Evolutionary conservation across 1,140 invertebrate genomes (phyloP).

Genomic region (Melitaea cinxia): DNA sequence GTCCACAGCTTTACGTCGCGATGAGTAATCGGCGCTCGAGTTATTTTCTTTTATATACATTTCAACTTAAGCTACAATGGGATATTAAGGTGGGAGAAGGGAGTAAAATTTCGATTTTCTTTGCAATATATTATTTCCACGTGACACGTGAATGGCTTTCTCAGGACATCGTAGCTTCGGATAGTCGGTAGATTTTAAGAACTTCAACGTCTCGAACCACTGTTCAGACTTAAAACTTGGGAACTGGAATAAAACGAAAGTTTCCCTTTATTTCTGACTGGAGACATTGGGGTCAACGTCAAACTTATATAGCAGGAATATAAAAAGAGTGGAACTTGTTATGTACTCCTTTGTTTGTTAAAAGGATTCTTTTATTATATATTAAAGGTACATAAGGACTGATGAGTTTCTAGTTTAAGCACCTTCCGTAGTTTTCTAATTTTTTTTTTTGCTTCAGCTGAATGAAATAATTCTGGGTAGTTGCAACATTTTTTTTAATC

Average conservation of each 20-base stretch:
- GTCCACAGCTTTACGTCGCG: slow-evolving; percentile 40
- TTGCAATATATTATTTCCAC: slow-evolving; percentile 57
- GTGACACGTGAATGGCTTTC: slow-evolving; percentile 58
- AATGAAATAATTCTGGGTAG: no score
- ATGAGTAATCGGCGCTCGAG: slow-evolving; percentile 60
- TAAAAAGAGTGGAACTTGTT: slow-evolving; percentile 1
- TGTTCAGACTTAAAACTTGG: slow-evolving; percentile 26
- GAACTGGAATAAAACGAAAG: slow-evolving; percentile 32
- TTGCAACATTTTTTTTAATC: no score
- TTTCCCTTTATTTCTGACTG: slow-evolving; percentile 26
- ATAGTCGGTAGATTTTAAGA: slow-evolving; percentile 20
- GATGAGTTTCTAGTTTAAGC: no score
- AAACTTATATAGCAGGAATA: slow-evolving; percentile 13
- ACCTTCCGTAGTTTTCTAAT: no score
- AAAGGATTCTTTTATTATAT: neutral
- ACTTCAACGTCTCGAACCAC: slow-evolving; percentile 25
- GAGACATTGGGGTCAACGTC: slow-evolving; percentile 23
- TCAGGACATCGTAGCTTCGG: slow-evolving; percentile 29
- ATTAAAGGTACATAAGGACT: neutral
- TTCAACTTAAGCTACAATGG: slow-evolving; percentile 59
- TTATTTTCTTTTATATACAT: slow-evolving; percentile 48
- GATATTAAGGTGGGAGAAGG: slow-evolving; percentile 62
- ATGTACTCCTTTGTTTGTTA: neutral
- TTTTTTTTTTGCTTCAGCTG: no score
- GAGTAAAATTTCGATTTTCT: slow-evolving; percentile 58